Base-by-base conservation (phyloP, 2,113 vertebrate genomes). In the Cephalopholis sonnerati region DNA sequence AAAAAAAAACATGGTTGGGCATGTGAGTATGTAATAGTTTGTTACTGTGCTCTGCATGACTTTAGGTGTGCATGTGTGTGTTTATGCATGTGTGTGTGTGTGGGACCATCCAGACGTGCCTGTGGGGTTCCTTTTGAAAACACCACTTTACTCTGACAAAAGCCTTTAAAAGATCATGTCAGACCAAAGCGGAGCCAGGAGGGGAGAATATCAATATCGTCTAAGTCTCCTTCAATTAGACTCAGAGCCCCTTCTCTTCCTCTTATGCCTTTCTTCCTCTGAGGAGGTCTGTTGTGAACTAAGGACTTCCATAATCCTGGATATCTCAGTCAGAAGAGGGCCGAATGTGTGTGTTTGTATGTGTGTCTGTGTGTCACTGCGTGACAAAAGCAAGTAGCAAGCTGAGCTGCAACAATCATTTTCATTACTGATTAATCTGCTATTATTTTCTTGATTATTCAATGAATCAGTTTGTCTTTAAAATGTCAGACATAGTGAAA, bases 171-270 rank as follows among this genome's bases (percentile, higher is more conserved):
- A 83, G 48, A 84, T 87, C 65, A 61, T 27, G 71, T 73, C 80
- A 65, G 75, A 81, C 58, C 70, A 74, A 81, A 85, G 77, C 36
- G 70, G 57, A 92, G 81, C 73, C 80, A 63, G 67, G 66, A 77
- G 76, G 57, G 41, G 24, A 74, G 67, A 67, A 77, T 76, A 82
- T 89, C 89, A 89, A 86, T 87, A 91, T 82, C 24, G 46, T 77
- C 71, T 0, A 50, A 64, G 81, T 82, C 71, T 83, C 76, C 53
- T 88, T 87, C 58, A 73, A 62, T 89, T 85, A 82, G 29, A 62
- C 67, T 83, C 77, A 58, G 65, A 83, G 27, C 7, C 41, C 12
- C 22, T 50, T 74, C 53, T 41, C 46, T 53, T 2, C 63, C 29
- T 8, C 27, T 50, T 72, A 18, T 74, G 27, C n/a, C 10, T 25